phyloP scores from a whole-genome alignment of 2,888 invertebrate genomes.

The Euproctis similis region DNA sequence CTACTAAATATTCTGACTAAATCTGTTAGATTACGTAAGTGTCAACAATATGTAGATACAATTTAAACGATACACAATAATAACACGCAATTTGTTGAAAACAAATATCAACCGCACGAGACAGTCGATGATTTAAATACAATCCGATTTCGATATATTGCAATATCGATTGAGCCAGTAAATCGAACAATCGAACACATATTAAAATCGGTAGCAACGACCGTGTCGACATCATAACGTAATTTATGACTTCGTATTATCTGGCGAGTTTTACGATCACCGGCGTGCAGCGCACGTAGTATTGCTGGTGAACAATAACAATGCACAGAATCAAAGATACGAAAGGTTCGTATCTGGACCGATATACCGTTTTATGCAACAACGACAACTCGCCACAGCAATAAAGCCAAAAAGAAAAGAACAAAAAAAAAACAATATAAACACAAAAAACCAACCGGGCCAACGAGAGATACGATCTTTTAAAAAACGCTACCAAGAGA shows the following conservation, averaged over 20 bases:
- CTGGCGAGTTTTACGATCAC: constrained; percentile 23
- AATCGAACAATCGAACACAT: constrained; percentile 41
- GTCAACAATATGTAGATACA: too few species aligned
- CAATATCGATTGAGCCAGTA: constrained; percentile 40
- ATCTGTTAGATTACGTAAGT: too few species aligned
- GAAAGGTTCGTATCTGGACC: constrained; percentile 32
- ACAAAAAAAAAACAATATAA: too few species aligned
- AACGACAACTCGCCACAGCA: constrained; percentile 27
- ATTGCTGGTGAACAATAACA: constrained; percentile 28
- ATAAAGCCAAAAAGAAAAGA: constrained; percentile 40
- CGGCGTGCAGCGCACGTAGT: too few species aligned
- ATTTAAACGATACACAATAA: too few species aligned
- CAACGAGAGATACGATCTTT: constrained; percentile 44
- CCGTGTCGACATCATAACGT: constrained; percentile 44
- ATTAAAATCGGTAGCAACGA: constrained; percentile 44
- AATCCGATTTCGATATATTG: constrained; percentile 26
- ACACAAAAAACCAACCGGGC: constrained; percentile 25
- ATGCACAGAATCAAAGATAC: constrained; percentile 21
- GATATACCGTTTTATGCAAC: constrained; percentile 40
- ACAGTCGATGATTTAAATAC: constrained; percentile 32
- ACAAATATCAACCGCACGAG: constrained; percentile 23
- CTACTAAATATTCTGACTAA: too few species aligned
- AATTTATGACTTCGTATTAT: constrained; percentile 48
- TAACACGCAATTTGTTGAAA: constrained; percentile 29
- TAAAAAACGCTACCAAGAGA: constrained; percentile 39